Base-by-base conservation (phyloP, 2,113 vertebrate species). In the Neomonachus schauinslandi region DNA sequence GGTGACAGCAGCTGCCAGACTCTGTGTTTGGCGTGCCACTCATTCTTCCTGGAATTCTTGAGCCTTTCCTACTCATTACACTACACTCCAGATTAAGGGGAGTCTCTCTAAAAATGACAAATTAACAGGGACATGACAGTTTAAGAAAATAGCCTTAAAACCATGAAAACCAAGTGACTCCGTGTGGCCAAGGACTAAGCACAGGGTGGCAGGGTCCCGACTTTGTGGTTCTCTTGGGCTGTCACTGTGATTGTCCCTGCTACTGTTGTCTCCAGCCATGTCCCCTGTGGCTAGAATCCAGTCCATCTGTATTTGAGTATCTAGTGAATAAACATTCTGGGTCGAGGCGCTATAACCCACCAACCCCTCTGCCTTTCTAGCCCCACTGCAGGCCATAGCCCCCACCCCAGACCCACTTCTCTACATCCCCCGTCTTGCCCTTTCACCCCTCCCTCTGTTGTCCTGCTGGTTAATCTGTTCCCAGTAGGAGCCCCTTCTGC, bases 91-190 rank as follows among this genome's bases (percentile, higher is more conserved):
- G 33, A 53, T 92, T 71, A 88, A 69, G 86, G 61, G 4, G 65
- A 53, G 19, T 77, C 36, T 36, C 69, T 88, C n/a, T 74, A 57
- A 71, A 88, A 69, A 76, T 72, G 51, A 59, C 31, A 89, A 33
- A 22, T 88, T 91, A 42, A 77, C 18, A 83, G 36, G 11, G 19
- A 69, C 57, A 9, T 19, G 18, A 33, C 57, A 28, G 53, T 31
- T 42, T 83, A 83, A 26, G 4, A 74, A 93, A 96, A 72, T 36
- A 94, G 39, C 19, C 36, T 49, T 80, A 71, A 33, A 86, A 61
- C 31, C 2, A 2, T 49, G 16, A 65, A 55, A 84, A 63, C 74
- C n/a, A 24, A 49, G 61, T 91, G 42, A 80, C 42, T 91, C 12
- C 10, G 2, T 67, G 76, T 81, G 11, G 1, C 71, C 12, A 83